Evolutionary conservation across 2,888 invertebrate species (phyloP).

Genomic region (Synanthedon myopaeformis): DNA sequence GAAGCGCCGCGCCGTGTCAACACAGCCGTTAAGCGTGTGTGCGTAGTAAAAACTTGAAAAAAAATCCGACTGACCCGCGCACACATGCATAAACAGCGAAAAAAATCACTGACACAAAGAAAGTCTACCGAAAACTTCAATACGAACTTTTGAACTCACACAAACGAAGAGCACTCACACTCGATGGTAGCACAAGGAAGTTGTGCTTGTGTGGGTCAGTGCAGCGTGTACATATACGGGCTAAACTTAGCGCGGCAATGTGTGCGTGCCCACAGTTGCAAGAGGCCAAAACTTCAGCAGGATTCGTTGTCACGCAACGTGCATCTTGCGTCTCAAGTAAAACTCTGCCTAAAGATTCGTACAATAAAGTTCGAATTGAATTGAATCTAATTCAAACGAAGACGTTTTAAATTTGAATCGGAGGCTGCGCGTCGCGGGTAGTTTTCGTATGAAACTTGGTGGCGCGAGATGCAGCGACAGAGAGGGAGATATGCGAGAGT

Average conservation of each 20-base stretch:
- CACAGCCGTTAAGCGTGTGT: constrained; percentile 24
- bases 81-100: constrained; percentile 49
- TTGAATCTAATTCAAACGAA: constrained; percentile 8
- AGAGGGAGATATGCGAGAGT: constrained; percentile 29
- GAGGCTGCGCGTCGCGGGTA: constrained; percentile 61
- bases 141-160: constrained; percentile 61
- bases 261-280: constrained; percentile 54
- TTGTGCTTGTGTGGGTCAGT: constrained; percentile 41
- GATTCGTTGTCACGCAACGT: constrained; percentile 13
- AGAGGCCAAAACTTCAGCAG: constrained; percentile 53
- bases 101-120: constrained; percentile 71
- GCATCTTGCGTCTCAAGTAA: constrained; percentile 4
- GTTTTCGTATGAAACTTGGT: constrained; percentile 65
- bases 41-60: constrained; percentile 62
- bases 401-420: constrained; percentile 16
- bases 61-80: constrained; percentile 64
- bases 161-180: constrained; percentile 22
- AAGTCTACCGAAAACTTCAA: constrained; percentile 66
- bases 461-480: constrained; percentile 58
- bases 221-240: constrained; percentile 41
- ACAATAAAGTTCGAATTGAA: neutral
- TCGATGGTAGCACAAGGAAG: constrained; percentile 29
- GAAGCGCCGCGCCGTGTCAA: constrained; percentile 35
- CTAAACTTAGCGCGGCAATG: constrained; percentile 58
- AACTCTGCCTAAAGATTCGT: neutral